Conservation (phyloP, 1,140 invertebrate genomes). For the Neelides sp. region DNA sequence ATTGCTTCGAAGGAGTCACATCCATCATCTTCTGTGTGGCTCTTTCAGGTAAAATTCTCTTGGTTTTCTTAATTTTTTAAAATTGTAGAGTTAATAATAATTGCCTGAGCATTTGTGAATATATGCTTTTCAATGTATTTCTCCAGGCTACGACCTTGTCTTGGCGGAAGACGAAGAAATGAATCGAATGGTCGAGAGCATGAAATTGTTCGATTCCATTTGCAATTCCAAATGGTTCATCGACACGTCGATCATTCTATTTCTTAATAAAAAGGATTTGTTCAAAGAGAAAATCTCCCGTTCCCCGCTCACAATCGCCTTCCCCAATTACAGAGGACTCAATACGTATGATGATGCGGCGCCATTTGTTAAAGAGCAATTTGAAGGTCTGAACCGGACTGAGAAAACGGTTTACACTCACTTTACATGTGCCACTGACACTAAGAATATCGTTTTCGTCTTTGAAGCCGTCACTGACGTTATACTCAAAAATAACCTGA, state of each 20-base stretch:
- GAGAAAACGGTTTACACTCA: slow-evolving; percentile 86
- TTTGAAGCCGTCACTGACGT: slow-evolving; percentile 86
- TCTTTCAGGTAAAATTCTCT: slow-evolving; percentile 50
- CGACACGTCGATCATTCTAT: slow-evolving; percentile 93
- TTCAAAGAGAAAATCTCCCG: slow-evolving; percentile 85
- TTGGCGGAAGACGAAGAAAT: slow-evolving; percentile 55
- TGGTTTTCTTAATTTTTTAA: slow-evolving; percentile 6
- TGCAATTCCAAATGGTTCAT: slow-evolving; percentile 98
- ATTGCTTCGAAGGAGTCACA: slow-evolving; percentile 91
- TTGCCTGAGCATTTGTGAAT: neutral
- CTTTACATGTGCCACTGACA: slow-evolving; percentile 84
- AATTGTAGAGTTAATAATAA: neutral
- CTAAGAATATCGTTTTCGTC: slow-evolving; percentile 80
- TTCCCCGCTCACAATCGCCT: slow-evolving; percentile 87
- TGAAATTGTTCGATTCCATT: slow-evolving; percentile 91
- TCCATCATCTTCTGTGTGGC: slow-evolving; percentile 95
- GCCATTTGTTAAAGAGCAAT: slow-evolving; percentile 76
- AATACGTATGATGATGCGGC: slow-evolving; percentile 77
- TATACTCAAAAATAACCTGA: slow-evolving; percentile 84
- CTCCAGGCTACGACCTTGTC: slow-evolving; percentile 56
- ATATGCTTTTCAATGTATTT: neutral
- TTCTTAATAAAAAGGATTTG: slow-evolving; percentile 93
- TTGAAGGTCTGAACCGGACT: slow-evolving; percentile 75
- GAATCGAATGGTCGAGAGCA: slow-evolving; percentile 79
- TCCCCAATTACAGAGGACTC: slow-evolving; percentile 78